Conservation (phyloP, 2,113 vertebrate genomes). For the Dromaius novaehollandiae region DNA sequence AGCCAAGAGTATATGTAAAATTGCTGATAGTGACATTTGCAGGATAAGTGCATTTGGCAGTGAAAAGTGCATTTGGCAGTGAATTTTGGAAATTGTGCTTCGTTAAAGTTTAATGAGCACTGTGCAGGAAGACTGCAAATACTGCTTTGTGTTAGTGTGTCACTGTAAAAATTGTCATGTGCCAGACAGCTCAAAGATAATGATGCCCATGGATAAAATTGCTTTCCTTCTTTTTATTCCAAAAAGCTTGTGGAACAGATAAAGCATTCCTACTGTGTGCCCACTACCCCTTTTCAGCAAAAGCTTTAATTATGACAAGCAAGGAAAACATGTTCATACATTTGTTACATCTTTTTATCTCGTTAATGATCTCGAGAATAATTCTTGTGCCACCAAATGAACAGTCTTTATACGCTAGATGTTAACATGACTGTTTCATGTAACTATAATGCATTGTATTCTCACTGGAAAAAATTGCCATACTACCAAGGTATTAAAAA, state of each 20-base stretch:
- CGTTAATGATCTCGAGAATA: neutral
- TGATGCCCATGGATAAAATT: neutral
- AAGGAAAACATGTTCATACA: neutral
- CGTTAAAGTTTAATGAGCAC: constrained; percentile 61
- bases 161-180: constrained; percentile 39
- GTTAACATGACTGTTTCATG: neutral
- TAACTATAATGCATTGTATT: neutral
- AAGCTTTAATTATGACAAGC: neutral
- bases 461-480: neutral
- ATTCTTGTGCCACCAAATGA: neutral
- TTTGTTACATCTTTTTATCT: neutral
- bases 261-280: neutral
- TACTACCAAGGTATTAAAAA: neutral
- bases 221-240: neutral
- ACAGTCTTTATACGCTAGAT: neutral
- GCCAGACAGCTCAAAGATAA: constrained; percentile 44
- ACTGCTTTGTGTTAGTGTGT: constrained; percentile 26
- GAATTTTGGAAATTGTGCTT: constrained; percentile 54
- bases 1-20: neutral
- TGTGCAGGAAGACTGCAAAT: constrained; percentile 38
- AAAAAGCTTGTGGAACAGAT: neutral
- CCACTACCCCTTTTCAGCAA: neutral
- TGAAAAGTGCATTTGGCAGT: constrained; percentile 50
- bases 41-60: constrained; percentile 48
- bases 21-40: constrained; percentile 58